phyloP scores from a whole-genome alignment of 2,113 vertebrate genomes.

The Abramis brama region DNA sequence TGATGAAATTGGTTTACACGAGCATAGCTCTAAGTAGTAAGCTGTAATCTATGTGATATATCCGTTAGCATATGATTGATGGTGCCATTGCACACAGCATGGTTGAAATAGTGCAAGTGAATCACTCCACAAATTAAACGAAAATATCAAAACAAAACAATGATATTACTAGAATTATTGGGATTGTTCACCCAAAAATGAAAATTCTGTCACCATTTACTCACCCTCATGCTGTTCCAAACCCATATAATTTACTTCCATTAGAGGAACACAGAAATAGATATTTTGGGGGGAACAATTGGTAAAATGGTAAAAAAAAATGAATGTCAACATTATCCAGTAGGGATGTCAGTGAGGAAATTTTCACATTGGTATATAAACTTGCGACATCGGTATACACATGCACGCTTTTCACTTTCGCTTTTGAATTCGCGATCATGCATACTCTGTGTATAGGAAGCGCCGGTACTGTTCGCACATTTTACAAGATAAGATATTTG shows the following conservation, averaged over 20 bases:
- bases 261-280: not conserved
- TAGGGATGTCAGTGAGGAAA: no score
- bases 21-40: slow-evolving; percentile 11
- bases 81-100: slow-evolving; percentile 16
- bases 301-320: no score
- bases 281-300: not conserved
- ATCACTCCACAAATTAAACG: not conserved
- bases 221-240: not conserved
- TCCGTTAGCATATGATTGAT: slow-evolving; percentile 30
- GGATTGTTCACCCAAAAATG: not conserved
- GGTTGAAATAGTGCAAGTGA: not conserved
- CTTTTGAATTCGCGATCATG: no score
- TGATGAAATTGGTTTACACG: slow-evolving; percentile 35
- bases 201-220: not conserved
- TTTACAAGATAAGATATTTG: no score
- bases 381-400: no score
- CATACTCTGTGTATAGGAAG: no score
- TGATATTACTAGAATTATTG: slow-evolving; percentile 27
- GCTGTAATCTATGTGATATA: slow-evolving; percentile 24
- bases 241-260: not conserved
- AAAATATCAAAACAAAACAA: slow-evolving; percentile 8
- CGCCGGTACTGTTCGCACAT: no score
- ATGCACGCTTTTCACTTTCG: no score
- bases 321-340: no score
- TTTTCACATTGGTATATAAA: no score